Evolutionary conservation across 2,113 vertebrate genomes (phyloP), one percentile per base, ranked within the genome.

Genomic region (Ibidorhyncha struthersii): DNA sequence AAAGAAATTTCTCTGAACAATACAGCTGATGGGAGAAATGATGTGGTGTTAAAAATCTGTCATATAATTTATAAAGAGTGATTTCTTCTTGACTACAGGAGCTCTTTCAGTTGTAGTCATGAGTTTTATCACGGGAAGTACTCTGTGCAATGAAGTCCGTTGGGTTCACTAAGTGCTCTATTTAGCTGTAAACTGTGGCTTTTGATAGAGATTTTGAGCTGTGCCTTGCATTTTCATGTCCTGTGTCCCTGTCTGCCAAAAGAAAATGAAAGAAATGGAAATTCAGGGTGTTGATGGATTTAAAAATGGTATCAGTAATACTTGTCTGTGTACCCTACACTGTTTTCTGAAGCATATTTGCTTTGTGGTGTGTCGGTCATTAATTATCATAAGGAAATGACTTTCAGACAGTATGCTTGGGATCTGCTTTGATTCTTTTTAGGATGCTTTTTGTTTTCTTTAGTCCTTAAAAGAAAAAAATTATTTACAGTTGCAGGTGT

Each of bases 391-490:
- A 45, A 73, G 45, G 23, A 83, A 73, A 22, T 69, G 6, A 21
- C 11, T 67, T 74, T 94, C 6, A 3, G 29, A n/a, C 16, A 9
- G 29, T 73, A 10, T 26, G 8, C 41, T 69, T 50, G 21, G 36
- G 3, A 25, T 93, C 19, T 61, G 14, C 11, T 74, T 89, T 90
- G 17, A 29, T 62, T 56, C 10, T 72, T 76, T 84, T 56, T 40
- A 92, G 82, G 27, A 53, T n/a, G 8, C 14, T 47, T 85, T 84
- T 77, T 87, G 65, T 62, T 59, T 91, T 61, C 17, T 95, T 47
- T 92, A 98, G 97, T 47, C 70, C 61, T 84, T 97, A 94, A 15
- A 97, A 49, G 91, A 83, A 86, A 89, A 78, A 63, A 58, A 30
- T 14, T 82, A 67, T 43, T 89, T 79, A 95, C 49, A 50, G 16